These are phyloP conservation scores for Cebus imitator DNA, from an alignment of 2,113 vertebrate species.

Conservation along the genomic window DNA sequence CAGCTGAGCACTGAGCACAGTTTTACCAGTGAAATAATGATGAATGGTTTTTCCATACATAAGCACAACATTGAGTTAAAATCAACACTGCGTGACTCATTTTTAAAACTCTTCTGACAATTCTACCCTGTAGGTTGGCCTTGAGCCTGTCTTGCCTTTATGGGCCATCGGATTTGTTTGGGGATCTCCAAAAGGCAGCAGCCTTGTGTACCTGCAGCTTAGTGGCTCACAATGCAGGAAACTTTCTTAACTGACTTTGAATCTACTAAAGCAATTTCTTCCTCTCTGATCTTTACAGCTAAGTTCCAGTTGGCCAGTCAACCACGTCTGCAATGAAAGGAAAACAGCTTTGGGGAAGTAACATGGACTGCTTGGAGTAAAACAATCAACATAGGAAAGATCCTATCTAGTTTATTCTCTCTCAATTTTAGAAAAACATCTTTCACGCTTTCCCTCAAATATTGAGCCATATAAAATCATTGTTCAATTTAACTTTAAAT, in stretches of 20 bases:
- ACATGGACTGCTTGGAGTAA: background rate
- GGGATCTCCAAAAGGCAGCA: background rate
- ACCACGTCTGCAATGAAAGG: constrained; percentile 40
- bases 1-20: background rate
- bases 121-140: constrained; percentile 21
- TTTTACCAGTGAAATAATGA: constrained; percentile 51
- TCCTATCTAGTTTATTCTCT: background rate
- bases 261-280: constrained; percentile 53
- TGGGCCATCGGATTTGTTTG: constrained; percentile 40
- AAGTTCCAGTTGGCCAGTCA: constrained; percentile 42
- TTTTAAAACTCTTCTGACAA: constrained; percentile 44
- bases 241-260: constrained; percentile 51
- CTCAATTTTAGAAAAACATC: background rate
- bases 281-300: constrained; percentile 48
- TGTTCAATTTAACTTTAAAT: background rate
- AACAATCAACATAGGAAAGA: background rate
- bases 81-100: constrained; percentile 32
- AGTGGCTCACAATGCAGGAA: background rate
- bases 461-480: constrained; percentile 1
- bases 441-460: background rate
- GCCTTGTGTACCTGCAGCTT: background rate
- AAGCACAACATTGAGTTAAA: constrained; percentile 45
- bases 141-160: constrained; percentile 52
- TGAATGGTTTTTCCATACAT: background rate
- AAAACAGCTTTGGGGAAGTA: constrained; percentile 45